phyloP scores from a whole-genome alignment of 2,113 vertebrate genomes.

The Naja naja region DNA sequence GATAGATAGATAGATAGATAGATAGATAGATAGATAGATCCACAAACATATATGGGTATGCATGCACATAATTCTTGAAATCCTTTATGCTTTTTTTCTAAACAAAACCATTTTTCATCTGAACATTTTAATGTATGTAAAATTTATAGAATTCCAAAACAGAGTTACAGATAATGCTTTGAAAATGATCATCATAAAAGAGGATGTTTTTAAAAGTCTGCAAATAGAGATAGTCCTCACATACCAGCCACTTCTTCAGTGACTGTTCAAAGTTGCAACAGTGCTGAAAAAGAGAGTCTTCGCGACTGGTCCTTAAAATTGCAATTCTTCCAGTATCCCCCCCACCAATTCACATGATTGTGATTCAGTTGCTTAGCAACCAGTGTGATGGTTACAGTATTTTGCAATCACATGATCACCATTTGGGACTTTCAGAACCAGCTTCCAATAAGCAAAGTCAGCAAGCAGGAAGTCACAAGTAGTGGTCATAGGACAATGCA shows the following conservation, averaged over 20 bases:
- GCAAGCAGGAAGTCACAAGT: not conserved
- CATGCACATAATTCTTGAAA: not conserved
- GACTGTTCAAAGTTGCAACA: not conserved
- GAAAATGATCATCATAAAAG: not conserved
- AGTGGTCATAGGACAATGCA: not conserved
- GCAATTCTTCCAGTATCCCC: no score
- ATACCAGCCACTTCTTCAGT: not conserved
- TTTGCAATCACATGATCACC: not conserved
- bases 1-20: no score
- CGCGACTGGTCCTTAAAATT: no score
- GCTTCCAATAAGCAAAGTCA: not conserved
- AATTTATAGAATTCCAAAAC: not conserved
- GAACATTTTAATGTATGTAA: not conserved
- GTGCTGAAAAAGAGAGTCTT: not conserved
- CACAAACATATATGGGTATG: no score
- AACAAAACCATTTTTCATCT: not conserved
- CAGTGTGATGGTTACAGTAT: not conserved
- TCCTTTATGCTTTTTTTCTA: not conserved
- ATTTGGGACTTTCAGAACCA: not conserved
- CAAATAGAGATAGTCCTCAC: not conserved
- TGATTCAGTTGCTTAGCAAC: not conserved
- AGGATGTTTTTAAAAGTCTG: not conserved
- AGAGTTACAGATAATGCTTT: not conserved
- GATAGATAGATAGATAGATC: no score
- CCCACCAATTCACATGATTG: not conserved